Conservation (phyloP, 1,140 invertebrate species). For the Hylaeus anthracinus region DNA sequence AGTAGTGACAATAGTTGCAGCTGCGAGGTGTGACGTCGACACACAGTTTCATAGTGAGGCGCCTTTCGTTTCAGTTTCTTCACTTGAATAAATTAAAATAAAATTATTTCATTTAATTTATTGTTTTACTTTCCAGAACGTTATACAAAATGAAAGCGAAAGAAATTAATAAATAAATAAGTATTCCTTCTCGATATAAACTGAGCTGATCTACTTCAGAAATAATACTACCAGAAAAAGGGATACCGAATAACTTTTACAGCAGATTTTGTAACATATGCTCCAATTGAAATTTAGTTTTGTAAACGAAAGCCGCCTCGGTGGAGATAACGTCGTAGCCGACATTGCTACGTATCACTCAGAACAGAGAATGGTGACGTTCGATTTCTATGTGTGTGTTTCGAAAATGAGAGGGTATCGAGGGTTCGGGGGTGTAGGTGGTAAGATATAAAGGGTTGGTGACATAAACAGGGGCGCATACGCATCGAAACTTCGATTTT, state of each 20-base stretch:
- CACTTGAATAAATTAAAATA: no score
- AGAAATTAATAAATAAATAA: no score
- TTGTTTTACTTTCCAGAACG: no score
- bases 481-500: constrained; percentile 64
- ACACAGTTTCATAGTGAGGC: constrained; percentile 69
- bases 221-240: no score
- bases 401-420: constrained; percentile 70
- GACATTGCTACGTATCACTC: constrained; percentile 73
- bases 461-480: constrained; percentile 67
- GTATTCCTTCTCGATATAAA: no score
- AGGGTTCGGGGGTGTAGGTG: constrained; percentile 42
- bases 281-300: not conserved
- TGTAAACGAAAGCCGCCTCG: constrained; percentile 61
- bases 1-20: constrained; percentile 81
- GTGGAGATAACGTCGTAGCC: constrained; percentile 58
- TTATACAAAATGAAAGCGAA: no score
- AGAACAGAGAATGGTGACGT: constrained; percentile 67
- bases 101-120: no score
- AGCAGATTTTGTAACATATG: no score
- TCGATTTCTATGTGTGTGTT: constrained; percentile 73
- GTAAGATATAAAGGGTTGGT: constrained; percentile 41
- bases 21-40: constrained; percentile 77
- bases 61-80: constrained; percentile 55
- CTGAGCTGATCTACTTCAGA: no score
- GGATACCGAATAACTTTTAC: no score